A percentile compares a stretch with the other conserved stretches of the same genome.
These are phyloP conservation scores for Melinaea menophilus DNA, from an alignment of 2,888 invertebrate genomes.

Conservation along the genomic window DNA sequence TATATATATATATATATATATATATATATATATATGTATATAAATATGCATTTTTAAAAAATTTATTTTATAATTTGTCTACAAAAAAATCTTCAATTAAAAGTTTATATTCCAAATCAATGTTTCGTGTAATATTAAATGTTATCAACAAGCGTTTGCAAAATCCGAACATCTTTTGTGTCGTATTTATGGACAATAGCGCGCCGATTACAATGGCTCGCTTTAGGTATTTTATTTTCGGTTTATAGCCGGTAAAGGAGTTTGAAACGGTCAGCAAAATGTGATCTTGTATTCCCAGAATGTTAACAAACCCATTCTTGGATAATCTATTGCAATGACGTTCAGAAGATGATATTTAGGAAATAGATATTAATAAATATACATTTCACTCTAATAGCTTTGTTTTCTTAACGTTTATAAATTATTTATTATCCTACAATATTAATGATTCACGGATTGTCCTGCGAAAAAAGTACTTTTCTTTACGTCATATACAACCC, in stretches of 20 bases:
- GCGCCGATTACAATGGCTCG: slow-evolving; percentile 60
- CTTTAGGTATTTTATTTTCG: slow-evolving; percentile 65
- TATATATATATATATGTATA: too few species aligned
- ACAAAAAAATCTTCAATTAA: slow-evolving; percentile 16
- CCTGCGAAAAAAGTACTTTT: slow-evolving; percentile 27
- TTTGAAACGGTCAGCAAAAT: slow-evolving; percentile 26
- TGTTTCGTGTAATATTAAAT: slow-evolving; percentile 15
- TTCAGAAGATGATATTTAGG: too few species aligned
- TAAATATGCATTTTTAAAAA: too few species aligned
- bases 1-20: too few species aligned
- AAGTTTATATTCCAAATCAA: slow-evolving; percentile 17
- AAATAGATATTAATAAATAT: background rate
- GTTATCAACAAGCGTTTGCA: slow-evolving; percentile 33
- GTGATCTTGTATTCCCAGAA: slow-evolving; percentile 9
- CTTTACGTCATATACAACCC: slow-evolving; percentile 44
- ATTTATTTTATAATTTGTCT: too few species aligned
- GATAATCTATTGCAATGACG: slow-evolving; percentile 4
- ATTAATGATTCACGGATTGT: background rate
- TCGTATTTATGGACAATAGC: slow-evolving; percentile 68
- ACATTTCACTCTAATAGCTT: background rate
- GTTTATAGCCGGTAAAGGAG: slow-evolving; percentile 43
- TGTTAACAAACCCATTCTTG: background rate
- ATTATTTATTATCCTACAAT: background rate
- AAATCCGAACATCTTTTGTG: slow-evolving; percentile 60
- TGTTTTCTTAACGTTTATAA: background rate